A percentile compares a stretch with the other conserved stretches of the same genome.
Conservation (phyloP, 30 jellyfish, hydroid and myxozoan genomes). For the Aurelia aurita region DNA sequence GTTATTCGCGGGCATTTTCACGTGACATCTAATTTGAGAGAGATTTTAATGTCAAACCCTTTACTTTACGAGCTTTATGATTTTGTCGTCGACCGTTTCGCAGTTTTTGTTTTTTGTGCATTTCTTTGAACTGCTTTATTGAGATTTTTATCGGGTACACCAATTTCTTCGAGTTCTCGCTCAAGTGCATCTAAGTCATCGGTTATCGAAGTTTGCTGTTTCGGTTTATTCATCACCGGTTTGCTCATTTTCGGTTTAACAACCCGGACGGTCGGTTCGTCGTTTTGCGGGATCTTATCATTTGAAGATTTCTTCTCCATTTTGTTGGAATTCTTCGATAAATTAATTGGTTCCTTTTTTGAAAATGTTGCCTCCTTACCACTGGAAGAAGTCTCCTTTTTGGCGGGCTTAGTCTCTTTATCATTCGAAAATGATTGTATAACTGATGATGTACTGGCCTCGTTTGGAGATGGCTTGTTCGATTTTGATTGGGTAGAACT, state of each 20-base stretch:
- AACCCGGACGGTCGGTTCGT: too few relatives aligned
- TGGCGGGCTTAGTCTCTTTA: constrained; percentile 8
- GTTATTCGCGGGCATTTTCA: too few relatives aligned
- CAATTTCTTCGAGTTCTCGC: constrained; percentile 48
- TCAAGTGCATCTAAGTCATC: constrained; percentile 48
- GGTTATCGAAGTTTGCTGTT: not conserved
- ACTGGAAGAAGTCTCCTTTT: not conserved
- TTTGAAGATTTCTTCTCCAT: too few relatives aligned
- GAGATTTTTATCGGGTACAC: not conserved
- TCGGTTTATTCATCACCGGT: constrained; percentile 21
- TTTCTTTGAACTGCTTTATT: not conserved
- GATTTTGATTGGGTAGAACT: too few relatives aligned
- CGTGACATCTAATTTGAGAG: too few relatives aligned
- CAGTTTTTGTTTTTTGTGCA: not conserved
- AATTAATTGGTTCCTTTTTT: not conserved
- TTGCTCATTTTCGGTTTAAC: not conserved
- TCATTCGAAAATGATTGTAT: not conserved
- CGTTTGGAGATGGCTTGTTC: too few relatives aligned
- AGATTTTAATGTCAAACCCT: too few relatives aligned
- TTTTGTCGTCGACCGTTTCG: too few relatives aligned
- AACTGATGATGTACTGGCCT: too few relatives aligned
- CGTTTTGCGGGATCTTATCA: too few relatives aligned
- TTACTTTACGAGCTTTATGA: too few relatives aligned
- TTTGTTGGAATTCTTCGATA: not conserved
- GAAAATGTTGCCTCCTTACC: not conserved